Base-by-base conservation (phyloP, 2,113 vertebrate genomes). In the Gavialis gangeticus region DNA sequence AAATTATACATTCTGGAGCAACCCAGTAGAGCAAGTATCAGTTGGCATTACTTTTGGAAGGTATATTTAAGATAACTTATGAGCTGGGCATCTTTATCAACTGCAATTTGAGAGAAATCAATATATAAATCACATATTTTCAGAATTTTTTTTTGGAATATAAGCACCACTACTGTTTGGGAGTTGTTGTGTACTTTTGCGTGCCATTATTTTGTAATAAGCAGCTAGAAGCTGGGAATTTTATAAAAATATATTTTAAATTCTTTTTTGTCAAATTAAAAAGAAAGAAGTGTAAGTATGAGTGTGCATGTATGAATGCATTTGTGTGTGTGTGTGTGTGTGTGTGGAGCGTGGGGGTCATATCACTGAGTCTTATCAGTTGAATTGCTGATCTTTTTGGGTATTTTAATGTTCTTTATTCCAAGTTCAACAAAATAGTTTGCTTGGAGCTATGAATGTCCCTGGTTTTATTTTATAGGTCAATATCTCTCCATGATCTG, bases 401-500 rank as follows among this genome's bases (percentile, higher is more conserved):
- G 58, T 16, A 81, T 18, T 2, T 37, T 87, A 8, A 28, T 75
- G 4, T 56, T 91, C 77, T 88, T 21, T 82, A 1, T 34, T 54
- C 75, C n/a, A 55, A 82, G 54, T 66, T 14, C 13, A 24, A 15
- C 7, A n/a, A 5, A 37, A 56, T 28, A 18, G 12, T 63, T 94
- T 89, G 57, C 87, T 97, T 82, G 85, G 60, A 94, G 67, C 69
- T 89, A 60, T 77, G 64, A 84, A 46, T 25, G 27, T 55, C 75
- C 69, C n/a, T 24, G 59, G 11, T 75, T 89, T 78, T 63, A 13
- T 92, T 96, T 95, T 56, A 87, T 67, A 24, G 25, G 76, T 55
- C 37, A 83, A 4, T 63, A 54, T 58, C 16, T 78, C 59, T 37
- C 13, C 16, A 37, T 2, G 54, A 89, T 28, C 80, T 92, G 25